phyloP scores from a whole-genome alignment of 2,113 vertebrate species.

The Epinephelus lanceolatus region DNA sequence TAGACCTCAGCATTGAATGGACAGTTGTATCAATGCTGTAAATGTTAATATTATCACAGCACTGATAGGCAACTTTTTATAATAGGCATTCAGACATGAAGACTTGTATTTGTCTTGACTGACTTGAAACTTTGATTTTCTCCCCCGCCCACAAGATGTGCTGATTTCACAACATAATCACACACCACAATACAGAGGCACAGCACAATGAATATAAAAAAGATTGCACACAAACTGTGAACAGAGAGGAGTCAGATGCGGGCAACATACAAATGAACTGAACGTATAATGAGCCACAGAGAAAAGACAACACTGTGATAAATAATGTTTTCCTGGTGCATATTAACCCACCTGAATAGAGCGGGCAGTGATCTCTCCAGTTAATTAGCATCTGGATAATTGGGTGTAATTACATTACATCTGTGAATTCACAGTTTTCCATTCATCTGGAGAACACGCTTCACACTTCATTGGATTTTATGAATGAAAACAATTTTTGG shows the following conservation, averaged over 20 bases:
- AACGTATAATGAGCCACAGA: too few species aligned
- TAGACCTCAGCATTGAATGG: too few species aligned
- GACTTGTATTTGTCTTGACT: too few species aligned
- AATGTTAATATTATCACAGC: too few species aligned
- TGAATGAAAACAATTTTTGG: not conserved
- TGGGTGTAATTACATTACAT: slow-evolving; percentile 20
- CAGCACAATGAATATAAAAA: not conserved
- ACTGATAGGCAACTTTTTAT: too few species aligned
- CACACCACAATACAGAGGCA: too few species aligned
- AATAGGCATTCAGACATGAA: too few species aligned
- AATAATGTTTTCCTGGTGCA: not conserved
- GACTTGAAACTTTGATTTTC: too few species aligned
- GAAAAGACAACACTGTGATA: not conserved
- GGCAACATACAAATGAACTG: too few species aligned
- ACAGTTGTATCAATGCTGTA: too few species aligned
- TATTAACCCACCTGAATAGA: slow-evolving; percentile 7
- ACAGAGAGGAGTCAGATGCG: not conserved
- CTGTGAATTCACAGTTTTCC: slow-evolving; percentile 4
- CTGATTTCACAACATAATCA: too few species aligned
- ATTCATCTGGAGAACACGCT: not conserved
- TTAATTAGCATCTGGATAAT: slow-evolving; percentile 36
- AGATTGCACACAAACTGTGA: not conserved
- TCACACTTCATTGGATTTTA: not conserved
- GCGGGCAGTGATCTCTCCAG: not conserved
- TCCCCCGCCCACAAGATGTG: too few species aligned